These are phyloP conservation scores for Hycleus cichorii DNA, from an alignment of 1,140 invertebrate species.

Conservation along the genomic window DNA sequence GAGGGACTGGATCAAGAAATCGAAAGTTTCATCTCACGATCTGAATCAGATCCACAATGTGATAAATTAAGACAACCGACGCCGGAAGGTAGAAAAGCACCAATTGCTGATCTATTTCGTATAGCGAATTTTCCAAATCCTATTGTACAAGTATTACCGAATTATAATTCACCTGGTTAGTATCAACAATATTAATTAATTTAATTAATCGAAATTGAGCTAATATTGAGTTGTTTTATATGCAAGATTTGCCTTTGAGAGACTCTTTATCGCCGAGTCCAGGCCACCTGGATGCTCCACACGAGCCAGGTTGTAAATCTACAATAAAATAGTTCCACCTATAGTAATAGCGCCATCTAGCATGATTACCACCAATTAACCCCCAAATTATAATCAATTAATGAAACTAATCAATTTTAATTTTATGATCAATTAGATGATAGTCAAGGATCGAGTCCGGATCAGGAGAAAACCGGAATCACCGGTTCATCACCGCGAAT, in stretches of 20 bases:
- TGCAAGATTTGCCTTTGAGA: conserved; percentile 48
- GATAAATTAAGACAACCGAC: conserved; percentile 40
- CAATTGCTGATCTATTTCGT: conserved; percentile 61
- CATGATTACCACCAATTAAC: no score
- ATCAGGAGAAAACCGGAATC: conserved; percentile 43
- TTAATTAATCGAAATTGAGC: conserved; percentile 1
- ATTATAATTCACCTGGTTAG: conserved; percentile 50
- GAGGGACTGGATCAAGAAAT: conserved; percentile 79
- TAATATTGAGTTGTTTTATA: conserved; percentile 5
- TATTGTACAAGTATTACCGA: conserved; percentile 13
- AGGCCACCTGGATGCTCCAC: conserved; percentile 44
- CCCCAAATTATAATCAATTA: no score
- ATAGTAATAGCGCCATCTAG: no score
- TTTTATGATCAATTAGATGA: conserved; percentile 29
- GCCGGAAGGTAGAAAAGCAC: conserved; percentile 74
- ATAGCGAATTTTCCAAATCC: background rate
- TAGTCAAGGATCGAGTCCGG: conserved; percentile 51
- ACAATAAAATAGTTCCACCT: no score
- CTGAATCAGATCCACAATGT: background rate
- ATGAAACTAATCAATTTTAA: no score
- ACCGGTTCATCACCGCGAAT: conserved; percentile 69
- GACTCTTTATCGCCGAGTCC: conserved; percentile 53
- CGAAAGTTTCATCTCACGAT: conserved; percentile 44
- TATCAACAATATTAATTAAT: conserved; percentile 11
- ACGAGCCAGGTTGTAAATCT: conserved; percentile 12